phyloP scores from a whole-genome alignment of 1,140 invertebrate genomes.

The Drosophila mojavensis region DNA sequence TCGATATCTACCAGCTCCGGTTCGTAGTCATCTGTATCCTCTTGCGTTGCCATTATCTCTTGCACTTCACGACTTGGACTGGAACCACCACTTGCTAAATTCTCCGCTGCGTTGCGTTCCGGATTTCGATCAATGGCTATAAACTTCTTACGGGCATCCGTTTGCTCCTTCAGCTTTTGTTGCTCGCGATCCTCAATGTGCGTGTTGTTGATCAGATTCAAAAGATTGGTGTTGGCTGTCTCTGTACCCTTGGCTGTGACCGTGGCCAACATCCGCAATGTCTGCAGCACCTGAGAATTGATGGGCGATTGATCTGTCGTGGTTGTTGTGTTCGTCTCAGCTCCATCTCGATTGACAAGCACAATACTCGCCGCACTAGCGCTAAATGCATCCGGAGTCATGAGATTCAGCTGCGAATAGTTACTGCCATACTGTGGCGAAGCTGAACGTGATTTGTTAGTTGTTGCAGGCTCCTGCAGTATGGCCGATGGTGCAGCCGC shows the following conservation, averaged over 20 bases:
- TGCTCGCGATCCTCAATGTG: constrained; percentile 78
- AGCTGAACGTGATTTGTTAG: constrained; percentile 55
- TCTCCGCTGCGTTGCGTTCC: constrained; percentile 67
- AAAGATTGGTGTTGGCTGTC: constrained; percentile 63
- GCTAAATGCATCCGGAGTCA: constrained; percentile 95
- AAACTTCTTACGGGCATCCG: constrained; percentile 75
- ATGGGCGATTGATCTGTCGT: constrained; percentile 47
- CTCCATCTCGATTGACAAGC: constrained; percentile 27
- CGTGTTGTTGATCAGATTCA: constrained; percentile 80
- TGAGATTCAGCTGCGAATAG: constrained; percentile 86
- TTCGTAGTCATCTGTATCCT: constrained; percentile 75
- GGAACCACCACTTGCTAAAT: constrained; percentile 87
- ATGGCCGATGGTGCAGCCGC: constrained; percentile 58
- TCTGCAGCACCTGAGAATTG: constrained; percentile 77
- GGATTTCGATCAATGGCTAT: constrained; percentile 74
- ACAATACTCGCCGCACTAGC: constrained; percentile 79
- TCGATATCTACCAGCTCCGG: constrained; percentile 63
- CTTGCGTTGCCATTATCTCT: constrained; percentile 89
- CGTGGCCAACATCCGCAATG: constrained; percentile 78
- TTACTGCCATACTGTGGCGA: constrained; percentile 70
- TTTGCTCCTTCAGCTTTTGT: constrained; percentile 74
- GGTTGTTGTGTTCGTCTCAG: not conserved
- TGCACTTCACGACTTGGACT: constrained; percentile 94
- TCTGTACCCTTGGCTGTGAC: constrained; percentile 58
- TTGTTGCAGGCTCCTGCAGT: constrained; percentile 35